These are phyloP conservation scores for Megalops atlanticus DNA, from an alignment of 2,113 vertebrate species.

Conservation along the genomic window DNA sequence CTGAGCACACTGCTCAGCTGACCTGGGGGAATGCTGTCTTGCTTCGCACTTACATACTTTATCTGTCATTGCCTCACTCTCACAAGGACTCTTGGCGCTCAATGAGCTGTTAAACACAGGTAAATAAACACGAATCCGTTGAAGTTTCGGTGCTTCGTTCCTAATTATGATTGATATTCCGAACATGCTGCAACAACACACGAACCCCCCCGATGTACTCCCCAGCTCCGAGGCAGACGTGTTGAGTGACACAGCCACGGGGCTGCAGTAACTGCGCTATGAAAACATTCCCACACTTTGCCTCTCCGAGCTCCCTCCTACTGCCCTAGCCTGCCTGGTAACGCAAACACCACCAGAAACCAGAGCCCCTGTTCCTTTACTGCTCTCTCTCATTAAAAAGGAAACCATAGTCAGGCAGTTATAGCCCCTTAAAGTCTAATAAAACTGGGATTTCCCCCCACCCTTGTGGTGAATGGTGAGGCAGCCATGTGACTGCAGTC, in stretches of 20 bases:
- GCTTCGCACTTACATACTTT: not conserved
- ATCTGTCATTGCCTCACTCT: not conserved
- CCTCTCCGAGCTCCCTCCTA: not conserved
- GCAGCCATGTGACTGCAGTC: not conserved
- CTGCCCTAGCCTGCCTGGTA: not conserved
- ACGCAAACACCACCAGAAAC: not conserved
- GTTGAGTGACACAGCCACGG: not conserved
- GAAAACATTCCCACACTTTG: constrained; percentile 17
- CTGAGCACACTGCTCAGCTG: not conserved
- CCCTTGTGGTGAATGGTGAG: not conserved
- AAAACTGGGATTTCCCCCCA: not conserved
- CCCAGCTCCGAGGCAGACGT: not conserved
- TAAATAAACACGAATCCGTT: not conserved
- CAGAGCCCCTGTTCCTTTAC: not conserved
- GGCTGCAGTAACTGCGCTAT: not conserved
- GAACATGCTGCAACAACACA: not conserved
- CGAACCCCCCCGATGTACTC: not conserved
- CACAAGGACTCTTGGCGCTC: not conserved
- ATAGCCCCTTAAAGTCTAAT: not conserved
- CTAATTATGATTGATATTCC: not conserved
- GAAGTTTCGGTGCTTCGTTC: not conserved
- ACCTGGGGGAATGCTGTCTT: not conserved
- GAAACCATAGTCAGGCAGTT: not conserved
- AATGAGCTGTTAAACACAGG: not conserved
- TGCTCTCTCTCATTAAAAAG: not conserved